Percentiles rank a stretch among this genome's conserved stretches.
These are phyloP conservation scores for Casuarius casuarius DNA, from an alignment of 2,113 vertebrate genomes.

Conservation along the genomic window DNA sequence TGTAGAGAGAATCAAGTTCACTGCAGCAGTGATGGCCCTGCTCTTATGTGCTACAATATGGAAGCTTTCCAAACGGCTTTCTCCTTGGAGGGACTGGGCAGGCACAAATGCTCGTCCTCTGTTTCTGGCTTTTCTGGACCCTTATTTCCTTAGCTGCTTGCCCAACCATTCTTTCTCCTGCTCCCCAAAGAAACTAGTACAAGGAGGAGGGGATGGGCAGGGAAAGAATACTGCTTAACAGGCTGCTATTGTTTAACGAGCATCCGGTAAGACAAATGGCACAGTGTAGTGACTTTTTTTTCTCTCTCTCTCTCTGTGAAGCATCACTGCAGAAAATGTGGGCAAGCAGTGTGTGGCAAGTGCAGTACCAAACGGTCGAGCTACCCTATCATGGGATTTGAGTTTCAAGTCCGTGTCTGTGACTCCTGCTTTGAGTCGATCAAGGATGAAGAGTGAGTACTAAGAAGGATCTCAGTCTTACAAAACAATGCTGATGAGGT, in stretches of 20 bases:
- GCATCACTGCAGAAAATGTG: conserved; percentile 98
- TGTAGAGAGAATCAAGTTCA: not conserved
- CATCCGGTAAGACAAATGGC: not conserved
- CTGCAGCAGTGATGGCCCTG: not conserved
- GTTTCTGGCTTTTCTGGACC: not conserved
- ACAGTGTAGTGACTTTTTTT: not conserved
- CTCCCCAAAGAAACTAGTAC: not conserved
- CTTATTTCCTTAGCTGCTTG: not conserved
- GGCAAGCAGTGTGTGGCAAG: conserved; percentile 93
- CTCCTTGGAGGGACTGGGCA: not conserved
- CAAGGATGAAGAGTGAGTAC: conserved; percentile 97
- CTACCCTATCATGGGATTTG: conserved; percentile 96
- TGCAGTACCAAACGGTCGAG: conserved; percentile 94
- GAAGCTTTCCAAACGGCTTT: not conserved
- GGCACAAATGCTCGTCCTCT: not conserved
- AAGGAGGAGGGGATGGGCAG: not conserved
- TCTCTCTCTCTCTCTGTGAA: conserved; percentile 40
- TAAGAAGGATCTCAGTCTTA: not conserved
- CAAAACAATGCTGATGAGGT: not conserved
- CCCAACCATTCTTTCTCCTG: not conserved
- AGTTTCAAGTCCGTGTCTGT: conserved; percentile 96
- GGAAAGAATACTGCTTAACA: not conserved
- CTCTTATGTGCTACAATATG: not conserved
- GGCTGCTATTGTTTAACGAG: not conserved
- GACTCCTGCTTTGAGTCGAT: conserved; percentile 92